phyloP scores from a whole-genome alignment of 2,888 invertebrate genomes.

The Herminia tarsipennalis region DNA sequence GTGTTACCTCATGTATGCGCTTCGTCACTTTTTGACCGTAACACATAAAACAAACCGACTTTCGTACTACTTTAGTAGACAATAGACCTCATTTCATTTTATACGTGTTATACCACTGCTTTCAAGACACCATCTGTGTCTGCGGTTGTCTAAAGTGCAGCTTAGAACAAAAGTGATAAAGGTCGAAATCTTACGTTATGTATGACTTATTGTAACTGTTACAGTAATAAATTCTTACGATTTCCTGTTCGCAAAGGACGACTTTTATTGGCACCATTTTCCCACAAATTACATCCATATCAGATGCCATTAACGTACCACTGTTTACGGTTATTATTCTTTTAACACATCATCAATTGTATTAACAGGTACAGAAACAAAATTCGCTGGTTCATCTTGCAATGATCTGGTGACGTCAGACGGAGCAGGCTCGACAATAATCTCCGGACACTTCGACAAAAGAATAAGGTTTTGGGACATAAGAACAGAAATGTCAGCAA shows the following conservation, averaged over 20 bases:
- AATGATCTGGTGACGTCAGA: constrained; percentile 98
- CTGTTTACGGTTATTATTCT: neutral
- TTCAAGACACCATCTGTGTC: neutral
- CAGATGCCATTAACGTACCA: neutral
- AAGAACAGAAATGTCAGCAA: constrained; percentile 93
- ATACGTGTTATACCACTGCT: neutral
- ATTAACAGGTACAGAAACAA: constrained; percentile 92
- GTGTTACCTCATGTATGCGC: too few species aligned
- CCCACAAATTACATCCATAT: neutral
- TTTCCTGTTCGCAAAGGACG: neutral
- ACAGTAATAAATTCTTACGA: neutral
- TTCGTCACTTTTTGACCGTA: neutral
- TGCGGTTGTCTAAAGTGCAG: constrained; percentile 1
- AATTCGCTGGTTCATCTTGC: constrained; percentile 98
- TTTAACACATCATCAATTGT: constrained; percentile 8
- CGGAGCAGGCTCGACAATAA: constrained; percentile 94
- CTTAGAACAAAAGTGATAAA: neutral
- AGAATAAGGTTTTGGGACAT: constrained; percentile 99
- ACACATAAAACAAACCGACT: neutral
- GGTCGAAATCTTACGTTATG: too few species aligned
- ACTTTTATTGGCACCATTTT: neutral
- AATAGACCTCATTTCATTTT: neutral
- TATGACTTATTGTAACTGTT: neutral
- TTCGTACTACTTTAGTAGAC: neutral
- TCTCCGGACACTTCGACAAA: constrained; percentile 99